Conservation (phyloP, 2,797 vertebrate genomes). For the Numenius phaeopus region DNA sequence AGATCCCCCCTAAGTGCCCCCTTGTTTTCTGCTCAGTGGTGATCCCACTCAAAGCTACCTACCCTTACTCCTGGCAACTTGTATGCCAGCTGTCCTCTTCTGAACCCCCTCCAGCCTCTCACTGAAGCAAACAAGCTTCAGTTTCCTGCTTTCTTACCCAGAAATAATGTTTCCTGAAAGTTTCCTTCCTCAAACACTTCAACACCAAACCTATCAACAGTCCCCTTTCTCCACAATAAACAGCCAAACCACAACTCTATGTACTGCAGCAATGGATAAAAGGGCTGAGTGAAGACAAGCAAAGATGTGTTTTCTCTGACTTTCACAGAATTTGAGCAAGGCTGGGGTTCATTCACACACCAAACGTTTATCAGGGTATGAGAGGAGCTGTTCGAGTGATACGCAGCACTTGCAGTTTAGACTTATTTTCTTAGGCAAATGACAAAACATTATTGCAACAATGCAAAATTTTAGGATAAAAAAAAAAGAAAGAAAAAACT, state of each 20-base stretch:
- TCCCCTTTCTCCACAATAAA: neutral
- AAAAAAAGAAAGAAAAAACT: neutral
- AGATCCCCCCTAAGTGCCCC: neutral
- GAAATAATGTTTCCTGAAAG: neutral
- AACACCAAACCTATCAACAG: neutral
- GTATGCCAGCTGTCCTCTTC: neutral
- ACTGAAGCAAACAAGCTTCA: neutral
- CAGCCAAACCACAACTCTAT: neutral
- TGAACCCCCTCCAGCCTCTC: neutral
- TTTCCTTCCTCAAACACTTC: constrained; percentile 5
- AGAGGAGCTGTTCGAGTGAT: neutral
- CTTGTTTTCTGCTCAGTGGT: neutral
- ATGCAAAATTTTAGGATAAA: neutral
- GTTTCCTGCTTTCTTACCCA: neutral
- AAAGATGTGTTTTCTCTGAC: neutral
- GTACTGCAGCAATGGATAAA: neutral
- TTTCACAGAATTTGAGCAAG: neutral
- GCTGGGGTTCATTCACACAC: neutral
- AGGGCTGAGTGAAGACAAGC: neutral
- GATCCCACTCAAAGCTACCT: neutral
- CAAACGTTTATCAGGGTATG: neutral
- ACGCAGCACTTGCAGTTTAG: neutral
- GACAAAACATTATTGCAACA: neutral
- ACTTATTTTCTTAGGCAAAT: neutral
- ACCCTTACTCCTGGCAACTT: neutral